phyloP scores from a whole-genome alignment of 2,113 vertebrate species.

The Butorides virescens region DNA sequence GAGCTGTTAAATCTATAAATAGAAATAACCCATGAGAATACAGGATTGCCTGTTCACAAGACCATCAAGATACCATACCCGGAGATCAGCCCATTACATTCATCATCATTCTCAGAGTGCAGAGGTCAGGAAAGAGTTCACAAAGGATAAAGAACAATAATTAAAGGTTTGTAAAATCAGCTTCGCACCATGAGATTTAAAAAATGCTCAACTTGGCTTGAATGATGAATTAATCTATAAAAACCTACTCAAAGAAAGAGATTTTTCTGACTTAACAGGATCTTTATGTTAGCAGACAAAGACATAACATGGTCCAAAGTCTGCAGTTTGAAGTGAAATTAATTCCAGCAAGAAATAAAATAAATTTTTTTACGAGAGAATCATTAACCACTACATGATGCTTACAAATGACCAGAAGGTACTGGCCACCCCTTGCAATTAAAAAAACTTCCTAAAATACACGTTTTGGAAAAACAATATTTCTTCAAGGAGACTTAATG shows the following conservation, averaged over 20 bases:
- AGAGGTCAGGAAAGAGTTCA: not conserved
- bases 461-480: not conserved
- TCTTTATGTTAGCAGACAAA: not conserved
- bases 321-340: not conserved
- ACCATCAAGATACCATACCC: not conserved
- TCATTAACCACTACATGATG: not conserved
- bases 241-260: not conserved
- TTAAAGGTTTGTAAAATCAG: not conserved
- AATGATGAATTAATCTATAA: not conserved
- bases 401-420: not conserved
- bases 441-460: not conserved
- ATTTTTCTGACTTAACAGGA: not conserved
- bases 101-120: not conserved
- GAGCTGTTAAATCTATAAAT: not conserved
- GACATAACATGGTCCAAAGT: not conserved
- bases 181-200: not conserved
- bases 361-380: not conserved
- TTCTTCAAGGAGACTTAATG: not conserved
- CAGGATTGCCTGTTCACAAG: not conserved
- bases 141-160: not conserved
- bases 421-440: fast-evolving
- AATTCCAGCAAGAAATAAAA: not conserved
- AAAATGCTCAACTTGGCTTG: not conserved
- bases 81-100: not conserved
- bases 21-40: not conserved